These are phyloP conservation scores for Dendrophyllia cribrosa DNA, from an alignment of 64 coral and sea anemone genomes.

Conservation along the genomic window DNA sequence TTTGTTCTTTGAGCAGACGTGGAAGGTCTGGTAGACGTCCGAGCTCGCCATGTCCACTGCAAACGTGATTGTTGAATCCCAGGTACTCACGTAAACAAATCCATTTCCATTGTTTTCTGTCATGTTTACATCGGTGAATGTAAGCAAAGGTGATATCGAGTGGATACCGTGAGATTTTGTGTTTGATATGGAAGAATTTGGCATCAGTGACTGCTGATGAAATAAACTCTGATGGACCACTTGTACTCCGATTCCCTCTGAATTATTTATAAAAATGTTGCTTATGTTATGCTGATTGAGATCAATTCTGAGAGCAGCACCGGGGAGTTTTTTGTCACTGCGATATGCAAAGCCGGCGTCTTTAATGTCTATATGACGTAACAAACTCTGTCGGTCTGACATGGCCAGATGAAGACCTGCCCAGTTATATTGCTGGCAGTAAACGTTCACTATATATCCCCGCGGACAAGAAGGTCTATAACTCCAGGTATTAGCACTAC, in stretches of 20 bases:
- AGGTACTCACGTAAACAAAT: constrained; percentile 35
- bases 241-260: constrained; percentile 45
- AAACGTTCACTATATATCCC: constrained; percentile 12
- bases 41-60: constrained; percentile 49
- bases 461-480: constrained; percentile 30
- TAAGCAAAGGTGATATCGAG: constrained; percentile 47
- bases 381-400: constrained; percentile 22
- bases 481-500: constrained; percentile 36
- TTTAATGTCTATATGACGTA: constrained; percentile 66
- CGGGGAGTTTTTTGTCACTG: constrained; percentile 67
- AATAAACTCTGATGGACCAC: constrained; percentile 56
- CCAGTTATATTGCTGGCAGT: constrained; percentile 72
- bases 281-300: constrained; percentile 65
- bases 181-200: constrained; percentile 64
- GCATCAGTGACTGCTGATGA: constrained; percentile 34
- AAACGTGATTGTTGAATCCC: constrained; percentile 40
- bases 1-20: constrained; percentile 49
- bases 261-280: constrained; percentile 59
- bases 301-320: constrained; percentile 67
- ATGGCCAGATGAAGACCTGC: constrained; percentile 69
- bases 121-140: constrained; percentile 35
- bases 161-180: constrained; percentile 48
- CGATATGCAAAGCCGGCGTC: constrained; percentile 78
- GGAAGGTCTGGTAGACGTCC: constrained; percentile 4
- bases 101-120: constrained; percentile 44